Conservation (phyloP, 2,797 vertebrate genomes). For the Hirundo rustica region DNA sequence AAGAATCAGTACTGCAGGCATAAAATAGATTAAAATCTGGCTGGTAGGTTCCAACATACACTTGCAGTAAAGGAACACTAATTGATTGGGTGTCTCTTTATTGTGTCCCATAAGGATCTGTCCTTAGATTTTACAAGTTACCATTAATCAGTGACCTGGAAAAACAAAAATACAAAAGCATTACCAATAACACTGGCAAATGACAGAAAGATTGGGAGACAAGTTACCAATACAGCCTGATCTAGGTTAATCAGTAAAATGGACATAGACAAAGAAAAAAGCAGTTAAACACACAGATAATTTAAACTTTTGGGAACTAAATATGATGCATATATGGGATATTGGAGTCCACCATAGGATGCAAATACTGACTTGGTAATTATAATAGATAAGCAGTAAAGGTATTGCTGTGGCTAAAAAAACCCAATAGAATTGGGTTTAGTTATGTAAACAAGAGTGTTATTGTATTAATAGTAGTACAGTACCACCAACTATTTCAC, state of each 20-base stretch:
- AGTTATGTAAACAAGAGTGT: background rate
- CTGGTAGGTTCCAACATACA: background rate
- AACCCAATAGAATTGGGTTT: background rate
- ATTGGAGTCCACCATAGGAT: background rate
- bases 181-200: slow-evolving; percentile 11
- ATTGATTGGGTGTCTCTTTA: background rate
- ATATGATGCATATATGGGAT: background rate
- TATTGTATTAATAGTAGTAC: background rate
- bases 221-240: background rate
- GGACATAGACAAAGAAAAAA: background rate
- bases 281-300: background rate
- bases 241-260: background rate
- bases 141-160: slow-evolving; percentile 43
- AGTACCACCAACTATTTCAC: background rate
- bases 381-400: background rate
- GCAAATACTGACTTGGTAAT: background rate
- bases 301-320: background rate
- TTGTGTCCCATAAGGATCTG: background rate
- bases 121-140: slow-evolving; percentile 13
- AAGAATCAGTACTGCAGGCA: background rate
- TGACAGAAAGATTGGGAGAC: background rate
- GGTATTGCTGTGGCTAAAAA: background rate
- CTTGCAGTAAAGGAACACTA: background rate
- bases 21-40: background rate
- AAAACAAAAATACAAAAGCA: slow-evolving; percentile 33